These are phyloP conservation scores for Chymomyza amoena DNA, from an alignment of 2,888 invertebrate genomes.

Conservation along the genomic window DNA sequence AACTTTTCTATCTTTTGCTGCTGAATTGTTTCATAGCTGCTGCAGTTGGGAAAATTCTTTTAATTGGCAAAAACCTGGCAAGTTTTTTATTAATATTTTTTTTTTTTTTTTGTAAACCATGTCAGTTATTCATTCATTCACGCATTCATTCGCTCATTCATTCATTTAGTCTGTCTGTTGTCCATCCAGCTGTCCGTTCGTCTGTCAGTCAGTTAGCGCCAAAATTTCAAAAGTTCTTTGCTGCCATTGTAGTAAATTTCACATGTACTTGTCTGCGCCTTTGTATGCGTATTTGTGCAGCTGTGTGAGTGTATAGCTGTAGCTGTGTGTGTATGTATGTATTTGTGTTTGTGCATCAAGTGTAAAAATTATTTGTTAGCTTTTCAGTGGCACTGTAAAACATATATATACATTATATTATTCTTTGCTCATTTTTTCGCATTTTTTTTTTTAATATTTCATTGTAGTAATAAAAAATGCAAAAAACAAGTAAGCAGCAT, in stretches of 20 bases:
- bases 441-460: neutral
- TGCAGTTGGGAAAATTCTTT: slow-evolving; percentile 47
- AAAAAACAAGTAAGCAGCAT: neutral
- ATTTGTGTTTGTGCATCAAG: slow-evolving; percentile 42
- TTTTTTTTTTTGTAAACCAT: neutral
- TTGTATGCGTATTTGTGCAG: neutral
- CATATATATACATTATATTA: neutral
- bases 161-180: slow-evolving; percentile 16
- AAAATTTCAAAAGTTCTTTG: slow-evolving; percentile 35
- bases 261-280: neutral
- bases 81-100: slow-evolving; percentile 11
- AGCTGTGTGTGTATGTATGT: slow-evolving; percentile 6
- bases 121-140: slow-evolving; percentile 1
- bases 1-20: slow-evolving; percentile 18
- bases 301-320: neutral
- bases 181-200: neutral
- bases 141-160: neutral
- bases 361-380: slow-evolving; percentile 52
- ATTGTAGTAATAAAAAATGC: neutral
- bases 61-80: slow-evolving; percentile 58
- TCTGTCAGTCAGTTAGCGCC: slow-evolving; percentile 29
- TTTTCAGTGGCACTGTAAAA: slow-evolving; percentile 12
- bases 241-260: slow-evolving; percentile 1
- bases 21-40: slow-evolving; percentile 22
- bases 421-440: neutral